Percentiles rank a stretch among this genome's conserved stretches.
These are phyloP conservation scores for Melanerpes aurifrons DNA, from an alignment of 2,113 vertebrate genomes.

Conservation along the genomic window DNA sequence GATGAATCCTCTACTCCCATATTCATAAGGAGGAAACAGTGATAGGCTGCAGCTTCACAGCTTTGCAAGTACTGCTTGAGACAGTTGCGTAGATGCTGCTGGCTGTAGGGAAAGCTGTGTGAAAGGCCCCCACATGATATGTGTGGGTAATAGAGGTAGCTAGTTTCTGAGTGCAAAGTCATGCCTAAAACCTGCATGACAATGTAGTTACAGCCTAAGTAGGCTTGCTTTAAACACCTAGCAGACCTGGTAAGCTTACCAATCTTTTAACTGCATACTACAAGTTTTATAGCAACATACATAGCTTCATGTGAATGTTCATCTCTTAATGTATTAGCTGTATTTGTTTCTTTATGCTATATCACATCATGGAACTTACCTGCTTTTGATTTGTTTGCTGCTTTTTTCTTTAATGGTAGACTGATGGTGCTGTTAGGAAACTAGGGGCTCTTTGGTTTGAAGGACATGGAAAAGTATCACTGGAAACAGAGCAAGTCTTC, in stretches of 20 bases:
- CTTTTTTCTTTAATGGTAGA: conserved; percentile 3
- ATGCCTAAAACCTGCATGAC: neutral
- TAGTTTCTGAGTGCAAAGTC: neutral
- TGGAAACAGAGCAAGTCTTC: conserved; percentile 14
- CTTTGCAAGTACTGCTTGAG: neutral
- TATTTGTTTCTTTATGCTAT: conserved; percentile 39
- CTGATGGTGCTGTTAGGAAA: conserved; percentile 18
- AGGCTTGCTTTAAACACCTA: neutral
- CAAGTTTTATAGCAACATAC: neutral
- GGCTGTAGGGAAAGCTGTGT: neutral
- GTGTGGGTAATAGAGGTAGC: neutral
- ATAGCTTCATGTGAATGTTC: conserved; percentile 7
- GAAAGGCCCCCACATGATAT: neutral
- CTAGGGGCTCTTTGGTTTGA: neutral
- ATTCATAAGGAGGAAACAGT: neutral
- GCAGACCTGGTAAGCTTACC: neutral
- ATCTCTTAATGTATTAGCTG: conserved; percentile 23
- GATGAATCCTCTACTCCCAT: neutral
- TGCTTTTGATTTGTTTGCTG: conserved; percentile 37
- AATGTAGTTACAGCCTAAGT: neutral
- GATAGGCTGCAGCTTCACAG: neutral
- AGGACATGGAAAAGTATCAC: neutral
- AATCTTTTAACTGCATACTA: neutral
- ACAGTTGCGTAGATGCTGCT: accelerated
- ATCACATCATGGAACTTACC: neutral